Percentiles rank a stretch among this genome's conserved stretches.
Conservation (phyloP, 2,888 invertebrate genomes). For the Biston stratarius region DNA sequence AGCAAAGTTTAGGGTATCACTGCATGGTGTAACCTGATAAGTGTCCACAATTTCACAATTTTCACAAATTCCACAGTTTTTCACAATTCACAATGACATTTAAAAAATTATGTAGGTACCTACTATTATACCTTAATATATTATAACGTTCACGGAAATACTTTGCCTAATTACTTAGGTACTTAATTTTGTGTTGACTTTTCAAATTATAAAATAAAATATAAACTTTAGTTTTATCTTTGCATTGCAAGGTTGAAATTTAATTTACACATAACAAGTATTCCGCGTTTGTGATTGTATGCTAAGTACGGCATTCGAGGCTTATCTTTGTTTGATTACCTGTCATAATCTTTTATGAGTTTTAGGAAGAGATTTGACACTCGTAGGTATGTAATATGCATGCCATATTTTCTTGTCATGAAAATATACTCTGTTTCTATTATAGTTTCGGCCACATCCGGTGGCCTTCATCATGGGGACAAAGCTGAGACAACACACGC, state of each 20-base stretch:
- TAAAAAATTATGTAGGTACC: background rate
- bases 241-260: conserved; percentile 40
- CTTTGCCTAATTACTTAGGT: conserved; percentile 1
- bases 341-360: background rate
- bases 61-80: too few species aligned
- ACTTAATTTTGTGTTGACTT: conserved; percentile 12
- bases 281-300: conserved; percentile 31
- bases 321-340: conserved; percentile 5
- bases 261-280: conserved; percentile 40
- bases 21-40: too few species aligned
- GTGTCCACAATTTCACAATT: background rate
- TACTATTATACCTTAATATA: conserved; percentile 1
- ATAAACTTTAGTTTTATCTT: conserved; percentile 26
- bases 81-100: conserved; percentile 21
- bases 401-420: background rate
- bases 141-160: conserved; percentile 16
- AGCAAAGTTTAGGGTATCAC: too few species aligned
- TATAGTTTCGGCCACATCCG: too few species aligned
- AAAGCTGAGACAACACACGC: too few species aligned
- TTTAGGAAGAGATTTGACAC: background rate
- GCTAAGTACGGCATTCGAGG: conserved; percentile 20
- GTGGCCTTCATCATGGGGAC: too few species aligned
- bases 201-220: conserved; percentile 10
- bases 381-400: too few species aligned
- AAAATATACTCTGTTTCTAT: too few species aligned